phyloP scores from a whole-genome alignment of 2,797 vertebrate genomes.

The Falco concolor region DNA sequence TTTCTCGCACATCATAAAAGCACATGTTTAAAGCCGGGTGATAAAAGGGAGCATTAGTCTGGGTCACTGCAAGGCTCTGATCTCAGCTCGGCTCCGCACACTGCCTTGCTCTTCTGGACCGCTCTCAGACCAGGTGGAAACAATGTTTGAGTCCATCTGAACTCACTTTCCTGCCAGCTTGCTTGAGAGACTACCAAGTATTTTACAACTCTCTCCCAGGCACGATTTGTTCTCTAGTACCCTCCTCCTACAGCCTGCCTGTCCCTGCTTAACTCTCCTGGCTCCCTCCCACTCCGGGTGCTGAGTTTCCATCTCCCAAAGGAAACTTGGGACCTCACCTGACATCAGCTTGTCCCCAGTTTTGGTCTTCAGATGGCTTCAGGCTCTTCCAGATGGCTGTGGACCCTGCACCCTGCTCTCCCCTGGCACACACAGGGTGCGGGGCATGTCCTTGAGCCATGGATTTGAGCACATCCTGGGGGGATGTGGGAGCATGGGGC shows the following conservation, averaged over 20 bases:
- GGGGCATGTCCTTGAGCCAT: fast-evolving
- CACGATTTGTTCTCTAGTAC: constrained; percentile 3
- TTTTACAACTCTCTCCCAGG: constrained; percentile 21
- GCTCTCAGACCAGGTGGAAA: constrained; percentile 40
- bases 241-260: background rate
- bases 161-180: constrained; percentile 14
- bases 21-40: background rate
- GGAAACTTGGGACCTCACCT: background rate
- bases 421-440: fast-evolving
- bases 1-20: constrained; percentile 60
- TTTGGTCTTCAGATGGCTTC: background rate
- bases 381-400: background rate
- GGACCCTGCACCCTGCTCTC: background rate
- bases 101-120: background rate
- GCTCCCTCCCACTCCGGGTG: background rate
- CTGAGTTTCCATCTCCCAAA: background rate
- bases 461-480: background rate
- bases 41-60: constrained; percentile 42
- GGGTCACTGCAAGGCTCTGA: constrained; percentile 11
- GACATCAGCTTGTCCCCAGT: fast-evolving
- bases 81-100: background rate
- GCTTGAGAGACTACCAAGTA: constrained; percentile 16
- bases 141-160: constrained; percentile 11
- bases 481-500: fast-evolving
- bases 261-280: background rate